Base-by-base conservation (phyloP, 2,113 vertebrate genomes). In the Phylloscopus trochiloides region DNA sequence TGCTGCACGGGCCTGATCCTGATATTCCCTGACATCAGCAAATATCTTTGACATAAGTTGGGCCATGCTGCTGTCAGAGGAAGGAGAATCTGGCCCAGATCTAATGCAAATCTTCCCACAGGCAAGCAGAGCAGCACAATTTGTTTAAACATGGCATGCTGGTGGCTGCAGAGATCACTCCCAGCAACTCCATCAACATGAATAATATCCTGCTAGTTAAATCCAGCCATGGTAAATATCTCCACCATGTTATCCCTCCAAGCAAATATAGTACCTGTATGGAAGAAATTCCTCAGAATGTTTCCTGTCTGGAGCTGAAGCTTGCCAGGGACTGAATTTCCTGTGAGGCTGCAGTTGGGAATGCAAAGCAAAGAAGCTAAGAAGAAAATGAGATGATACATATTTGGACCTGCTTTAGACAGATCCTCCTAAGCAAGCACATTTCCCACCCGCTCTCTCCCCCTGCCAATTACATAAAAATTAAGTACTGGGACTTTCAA, bases 291-390 rank as follows among this genome's bases (percentile, higher is more conserved):
- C 85, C 95, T 96, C 90, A 94, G 85, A 71, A 86, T 9, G 3
- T 86, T 97, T 97, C 92, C 94, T 95, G 94, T 95, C 92, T 94
- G 92, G 92, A 95, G 76, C 75, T 73, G 32, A 80, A 71, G 90
- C 86, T 90, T 94, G 96, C 95, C 96, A 96, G 85, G 52, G 90
- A 93, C 90, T 84, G 93, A 95, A 95, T 96, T 96, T 96, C 95
- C 96, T 96, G 92, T 94, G 94, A 93, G 95, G 92, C 85, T 92
- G 79, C 63, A 52, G 76, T 65, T 90, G 88, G 93, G 82, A 95
- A 96, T 88, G 88, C 82, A 96, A 90, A 95, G 92, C 79, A 88
- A 84, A 84, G 72, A 80, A 96, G 65, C 75, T 88, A 88, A 94
- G 40, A 87, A 88, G 61, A 95, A 95, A 95, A 88, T 50, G 17